Conservation (phyloP, 2,797 vertebrate genomes). For the Leucoraja ocellata region DNA sequence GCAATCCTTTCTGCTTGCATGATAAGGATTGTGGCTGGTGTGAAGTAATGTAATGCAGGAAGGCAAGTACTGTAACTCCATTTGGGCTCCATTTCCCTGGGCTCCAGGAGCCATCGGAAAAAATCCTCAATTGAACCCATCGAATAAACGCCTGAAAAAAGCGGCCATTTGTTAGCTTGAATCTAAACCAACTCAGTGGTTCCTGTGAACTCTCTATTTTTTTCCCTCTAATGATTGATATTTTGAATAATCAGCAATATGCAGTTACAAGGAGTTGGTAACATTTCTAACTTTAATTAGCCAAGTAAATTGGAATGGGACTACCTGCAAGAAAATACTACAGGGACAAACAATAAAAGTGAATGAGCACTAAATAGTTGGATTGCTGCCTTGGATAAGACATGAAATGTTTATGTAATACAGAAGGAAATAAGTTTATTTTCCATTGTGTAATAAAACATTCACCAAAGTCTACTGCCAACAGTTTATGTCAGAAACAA, state of each 20-base stretch:
- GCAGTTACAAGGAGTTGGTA: not conserved
- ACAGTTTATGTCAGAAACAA: not conserved
- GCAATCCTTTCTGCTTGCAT: not conserved
- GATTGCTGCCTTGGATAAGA: not conserved
- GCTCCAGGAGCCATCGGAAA: not conserved
- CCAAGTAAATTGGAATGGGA: slow-evolving; percentile 7
- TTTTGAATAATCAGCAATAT: not conserved
- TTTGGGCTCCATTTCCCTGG: not conserved
- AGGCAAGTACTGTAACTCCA: not conserved
- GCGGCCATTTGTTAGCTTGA: not conserved
- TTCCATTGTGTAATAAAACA: not conserved
- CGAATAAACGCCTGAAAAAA: not conserved
- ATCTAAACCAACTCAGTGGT: not conserved
- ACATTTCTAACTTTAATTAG: slow-evolving; percentile 14
- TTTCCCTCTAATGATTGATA: not conserved
- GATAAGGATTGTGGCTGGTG: not conserved
- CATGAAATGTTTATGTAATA: not conserved
- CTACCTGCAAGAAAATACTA: slow-evolving; percentile 3
- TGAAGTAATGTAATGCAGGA: not conserved
- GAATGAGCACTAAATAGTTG: not conserved
- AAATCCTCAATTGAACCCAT: not conserved
- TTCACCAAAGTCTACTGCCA: not conserved
- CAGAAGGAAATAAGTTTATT: not conserved
- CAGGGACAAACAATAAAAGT: not conserved
- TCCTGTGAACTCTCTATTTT: not conserved